phyloP scores from a whole-genome alignment of 2,888 invertebrate species.

The Crocallis elinguaria region DNA sequence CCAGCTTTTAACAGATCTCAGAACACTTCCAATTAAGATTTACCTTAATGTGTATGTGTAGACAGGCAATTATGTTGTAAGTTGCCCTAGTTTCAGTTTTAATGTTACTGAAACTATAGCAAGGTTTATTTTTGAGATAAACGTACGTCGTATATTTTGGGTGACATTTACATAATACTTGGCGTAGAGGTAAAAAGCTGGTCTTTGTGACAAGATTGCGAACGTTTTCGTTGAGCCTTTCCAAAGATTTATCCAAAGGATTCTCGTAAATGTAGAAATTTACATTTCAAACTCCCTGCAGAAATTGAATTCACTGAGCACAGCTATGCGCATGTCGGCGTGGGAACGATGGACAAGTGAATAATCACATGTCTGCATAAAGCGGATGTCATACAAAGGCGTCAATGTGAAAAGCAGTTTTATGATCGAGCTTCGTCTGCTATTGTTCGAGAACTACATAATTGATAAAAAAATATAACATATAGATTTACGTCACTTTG shows the following conservation, averaged over 20 bases:
- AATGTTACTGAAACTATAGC: background rate
- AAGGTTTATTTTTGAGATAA: background rate
- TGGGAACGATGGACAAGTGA: constrained; percentile 45
- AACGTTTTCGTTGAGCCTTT: constrained; percentile 10
- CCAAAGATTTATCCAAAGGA: constrained; percentile 27
- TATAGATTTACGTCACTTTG: too few relatives aligned
- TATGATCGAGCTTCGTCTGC: background rate
- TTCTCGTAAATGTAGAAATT: constrained; percentile 47
- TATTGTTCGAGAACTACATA: background rate
- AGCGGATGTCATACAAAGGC: constrained; percentile 13
- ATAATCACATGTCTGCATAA: constrained; percentile 47
- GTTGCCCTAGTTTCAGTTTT: background rate
- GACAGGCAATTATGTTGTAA: constrained; percentile 5
- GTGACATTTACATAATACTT: background rate
- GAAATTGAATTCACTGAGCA: constrained; percentile 45
- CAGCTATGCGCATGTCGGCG: constrained; percentile 33
- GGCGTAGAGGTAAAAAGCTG: background rate
- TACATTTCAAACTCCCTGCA: constrained; percentile 45
- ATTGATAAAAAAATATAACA: background rate
- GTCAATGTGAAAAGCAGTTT: background rate
- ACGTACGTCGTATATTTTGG: too few relatives aligned
- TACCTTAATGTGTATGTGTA: constrained; percentile 5
- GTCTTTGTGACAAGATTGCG: background rate
- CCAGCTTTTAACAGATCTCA: constrained; percentile 5
- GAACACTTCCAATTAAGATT: constrained; percentile 14